These are phyloP conservation scores for Cyprinodon tularosa DNA, from an alignment of 2,113 vertebrate genomes.

Conservation along the genomic window DNA sequence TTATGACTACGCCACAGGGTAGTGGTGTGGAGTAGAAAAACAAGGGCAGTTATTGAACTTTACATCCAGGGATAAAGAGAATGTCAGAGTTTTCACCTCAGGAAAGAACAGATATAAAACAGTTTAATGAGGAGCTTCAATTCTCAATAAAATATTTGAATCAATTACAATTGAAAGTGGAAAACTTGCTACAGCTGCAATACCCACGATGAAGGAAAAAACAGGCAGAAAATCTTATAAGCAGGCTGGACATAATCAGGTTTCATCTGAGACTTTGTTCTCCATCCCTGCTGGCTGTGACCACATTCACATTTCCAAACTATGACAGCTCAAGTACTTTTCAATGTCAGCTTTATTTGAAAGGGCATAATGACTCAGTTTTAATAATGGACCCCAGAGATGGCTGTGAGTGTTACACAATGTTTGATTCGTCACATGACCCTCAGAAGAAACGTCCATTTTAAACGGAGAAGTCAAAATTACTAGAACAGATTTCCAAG, in stretches of 20 bases:
- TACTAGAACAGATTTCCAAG: background rate
- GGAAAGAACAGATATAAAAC: constrained; percentile 5
- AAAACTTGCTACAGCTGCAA: background rate
- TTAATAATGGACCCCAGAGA: background rate
- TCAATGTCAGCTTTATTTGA: background rate
- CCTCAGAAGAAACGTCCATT: no score
- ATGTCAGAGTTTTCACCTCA: background rate
- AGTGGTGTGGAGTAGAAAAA: constrained; percentile 16
- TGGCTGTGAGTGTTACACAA: constrained; percentile 16
- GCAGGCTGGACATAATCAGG: background rate
- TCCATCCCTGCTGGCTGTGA: background rate
- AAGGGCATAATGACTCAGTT: constrained; percentile 1
- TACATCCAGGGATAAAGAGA: constrained; percentile 11
- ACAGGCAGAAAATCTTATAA: background rate
- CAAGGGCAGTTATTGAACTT: constrained; percentile 30
- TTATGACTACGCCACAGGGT: constrained; percentile 18
- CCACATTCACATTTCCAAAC: background rate
- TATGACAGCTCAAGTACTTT: background rate
- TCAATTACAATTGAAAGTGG: background rate
- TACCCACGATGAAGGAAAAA: background rate
- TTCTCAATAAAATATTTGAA: background rate
- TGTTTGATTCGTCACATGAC: background rate
- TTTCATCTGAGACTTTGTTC: background rate
- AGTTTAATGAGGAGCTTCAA: background rate
- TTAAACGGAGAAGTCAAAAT: background rate